Evolutionary conservation across 2,113 vertebrate genomes (phyloP), one percentile per base, ranked within the genome.

Genomic region (Parus major): DNA sequence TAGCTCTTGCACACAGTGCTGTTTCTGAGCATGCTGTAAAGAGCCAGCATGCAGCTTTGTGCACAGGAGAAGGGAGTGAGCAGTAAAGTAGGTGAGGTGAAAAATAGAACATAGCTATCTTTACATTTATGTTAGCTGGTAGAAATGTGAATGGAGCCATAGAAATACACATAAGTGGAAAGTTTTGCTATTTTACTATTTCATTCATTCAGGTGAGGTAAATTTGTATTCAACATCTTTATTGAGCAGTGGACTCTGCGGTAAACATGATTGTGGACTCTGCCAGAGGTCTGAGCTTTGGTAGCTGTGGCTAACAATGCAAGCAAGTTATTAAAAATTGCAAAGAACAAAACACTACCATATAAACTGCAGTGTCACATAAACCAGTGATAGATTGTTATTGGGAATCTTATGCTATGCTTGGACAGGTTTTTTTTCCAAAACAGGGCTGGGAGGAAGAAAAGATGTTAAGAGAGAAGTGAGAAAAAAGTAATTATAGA

Each of bases 321-420:
- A 72, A 90, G 33, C 7, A 81, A 86, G 11, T 86, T 88, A 39
- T 25, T 86, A 70, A 90, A 83, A 83, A 81, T 41, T 65, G 15
- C 10, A 10, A 66, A 65, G 42, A 70, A 39, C 16, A 36, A 86
- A 55, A 44, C 36, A 42, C 6, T 46, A 35, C 81, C 28, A 86
- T 82, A 83, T 60, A 50, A 66, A 50, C 11, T 69, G 31, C 29
- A 55, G 10, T 69, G 47, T 50, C 33, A 63, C 11, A 11, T 75
- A 71, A 93, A 59, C 4, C 21, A 22, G 11, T 36, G 28, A 39
- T 5, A 72, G 12, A 50, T 22, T 80, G n/a, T 39, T 81, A 65
- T 1, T 53, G 47, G 29, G 33, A 55, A 18, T 82, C 41, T 61
- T 6, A 7, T n/a, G 5, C 47, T 82, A 47, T 36, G 41, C 23